These are phyloP conservation scores for Schlechtendalia chinensis DNA, from an alignment of 1,140 invertebrate species.

Conservation along the genomic window DNA sequence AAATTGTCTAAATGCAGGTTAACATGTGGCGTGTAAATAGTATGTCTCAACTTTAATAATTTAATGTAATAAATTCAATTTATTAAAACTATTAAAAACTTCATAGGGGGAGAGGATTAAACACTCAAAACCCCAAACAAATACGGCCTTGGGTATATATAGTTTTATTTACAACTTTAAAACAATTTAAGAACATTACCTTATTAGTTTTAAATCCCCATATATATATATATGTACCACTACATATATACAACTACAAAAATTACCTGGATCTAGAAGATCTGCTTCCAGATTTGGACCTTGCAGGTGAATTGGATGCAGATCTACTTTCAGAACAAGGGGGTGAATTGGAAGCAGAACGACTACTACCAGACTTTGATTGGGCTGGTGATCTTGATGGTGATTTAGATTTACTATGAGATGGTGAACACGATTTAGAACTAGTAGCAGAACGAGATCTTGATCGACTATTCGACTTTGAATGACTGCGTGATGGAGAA, in stretches of 20 bases:
- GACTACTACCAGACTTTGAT: constrained; percentile 53
- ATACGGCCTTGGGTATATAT: too few relatives aligned
- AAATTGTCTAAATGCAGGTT: too few relatives aligned
- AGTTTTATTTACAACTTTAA: too few relatives aligned
- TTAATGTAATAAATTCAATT: too few relatives aligned
- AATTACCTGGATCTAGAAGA: constrained; percentile 52
- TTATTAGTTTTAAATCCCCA: too few relatives aligned
- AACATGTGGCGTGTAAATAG: too few relatives aligned
- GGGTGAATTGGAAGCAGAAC: constrained; percentile 53
- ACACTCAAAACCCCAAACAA: too few relatives aligned
- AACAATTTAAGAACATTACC: too few relatives aligned
- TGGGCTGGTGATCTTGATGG: constrained; percentile 52
- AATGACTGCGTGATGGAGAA: constrained; percentile 54
- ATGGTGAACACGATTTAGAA: constrained; percentile 53
- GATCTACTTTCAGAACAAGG: constrained; percentile 28
- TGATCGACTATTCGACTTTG: constrained; percentile 55
- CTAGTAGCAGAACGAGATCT: constrained; percentile 47
- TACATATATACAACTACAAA: not conserved
- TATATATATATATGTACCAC: too few relatives aligned
- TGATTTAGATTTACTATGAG: constrained; percentile 51
- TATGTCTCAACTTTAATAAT: too few relatives aligned
- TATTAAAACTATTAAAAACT: too few relatives aligned
- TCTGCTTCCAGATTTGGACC: constrained; percentile 54
- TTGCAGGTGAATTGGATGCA: constrained; percentile 52
- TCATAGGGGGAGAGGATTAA: too few relatives aligned